phyloP scores from a whole-genome alignment of 2,113 vertebrate species.

The Scatophagus argus region DNA sequence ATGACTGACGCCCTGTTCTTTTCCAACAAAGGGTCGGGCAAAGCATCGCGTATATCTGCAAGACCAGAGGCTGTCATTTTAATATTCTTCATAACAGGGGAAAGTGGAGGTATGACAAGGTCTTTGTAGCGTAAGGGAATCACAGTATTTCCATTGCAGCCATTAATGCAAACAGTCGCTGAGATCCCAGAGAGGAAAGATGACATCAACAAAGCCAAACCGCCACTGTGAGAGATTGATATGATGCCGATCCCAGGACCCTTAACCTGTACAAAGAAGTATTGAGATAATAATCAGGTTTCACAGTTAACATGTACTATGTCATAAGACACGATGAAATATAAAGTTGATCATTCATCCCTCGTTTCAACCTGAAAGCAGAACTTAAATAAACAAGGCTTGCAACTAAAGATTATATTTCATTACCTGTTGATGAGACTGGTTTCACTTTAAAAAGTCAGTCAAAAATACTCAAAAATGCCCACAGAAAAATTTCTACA shows the following conservation, averaged over 20 bases:
- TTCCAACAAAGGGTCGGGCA: slow-evolving; percentile 78
- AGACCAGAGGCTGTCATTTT: slow-evolving; percentile 79
- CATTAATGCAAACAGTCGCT: slow-evolving; percentile 88
- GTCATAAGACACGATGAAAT: not conserved
- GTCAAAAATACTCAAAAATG: too few species aligned
- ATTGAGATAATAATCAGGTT: not conserved
- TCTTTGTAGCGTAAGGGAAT: slow-evolving; percentile 83
- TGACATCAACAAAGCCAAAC: slow-evolving; percentile 88
- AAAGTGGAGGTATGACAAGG: slow-evolving; percentile 80
- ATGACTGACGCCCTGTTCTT: slow-evolving; percentile 82
- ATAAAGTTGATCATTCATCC: not conserved
- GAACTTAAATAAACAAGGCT: not conserved
- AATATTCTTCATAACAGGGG: not conserved
- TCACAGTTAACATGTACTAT: not conserved
- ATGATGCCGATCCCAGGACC: slow-evolving; percentile 87
- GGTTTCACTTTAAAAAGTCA: not conserved
- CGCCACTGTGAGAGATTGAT: slow-evolving; percentile 89
- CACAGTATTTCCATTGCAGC: slow-evolving; percentile 81
- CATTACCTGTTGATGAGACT: not conserved
- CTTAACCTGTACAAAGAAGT: slow-evolving; percentile 77
- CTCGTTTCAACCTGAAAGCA: not conserved
- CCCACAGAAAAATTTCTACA: not conserved
- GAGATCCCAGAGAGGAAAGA: slow-evolving; percentile 88
- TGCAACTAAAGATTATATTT: not conserved
- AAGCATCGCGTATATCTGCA: slow-evolving; percentile 76